Conservation (phyloP, 2,888 invertebrate genomes). For the Rotaria sp. region DNA sequence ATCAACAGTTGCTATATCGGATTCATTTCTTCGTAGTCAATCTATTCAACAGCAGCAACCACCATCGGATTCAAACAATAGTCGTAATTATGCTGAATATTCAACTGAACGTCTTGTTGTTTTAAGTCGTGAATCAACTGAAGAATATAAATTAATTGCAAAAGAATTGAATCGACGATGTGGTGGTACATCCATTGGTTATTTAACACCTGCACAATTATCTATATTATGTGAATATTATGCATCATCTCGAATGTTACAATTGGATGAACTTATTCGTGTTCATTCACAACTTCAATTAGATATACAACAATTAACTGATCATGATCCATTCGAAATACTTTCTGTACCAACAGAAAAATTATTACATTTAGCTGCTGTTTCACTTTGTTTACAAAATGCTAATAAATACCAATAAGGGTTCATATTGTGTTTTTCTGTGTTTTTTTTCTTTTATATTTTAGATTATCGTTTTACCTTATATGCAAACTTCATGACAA, state of each 20-base stretch:
- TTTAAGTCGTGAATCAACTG: neutral
- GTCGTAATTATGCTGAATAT: neutral
- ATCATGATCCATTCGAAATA: slow-evolving; percentile 28
- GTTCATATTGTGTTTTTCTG: neutral
- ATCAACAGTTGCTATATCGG: neutral
- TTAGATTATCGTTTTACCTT: neutral
- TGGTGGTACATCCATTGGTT: slow-evolving; percentile 9
- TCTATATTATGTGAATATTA: slow-evolving; percentile 2
- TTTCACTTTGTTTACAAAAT: neutral
- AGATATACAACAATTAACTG: neutral
- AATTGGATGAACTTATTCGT: neutral
- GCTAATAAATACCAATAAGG: neutral
- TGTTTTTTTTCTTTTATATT: neutral
- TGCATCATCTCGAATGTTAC: neutral
- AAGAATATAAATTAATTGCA: neutral
- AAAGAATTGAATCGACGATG: slow-evolving; percentile 17
- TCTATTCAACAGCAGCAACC: neutral
- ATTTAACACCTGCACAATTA: neutral
- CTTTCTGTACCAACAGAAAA: neutral
- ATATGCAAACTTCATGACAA: neutral
- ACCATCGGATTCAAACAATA: neutral
- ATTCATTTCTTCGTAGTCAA: neutral
- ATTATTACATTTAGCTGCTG: slow-evolving; percentile 29
- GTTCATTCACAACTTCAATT: neutral
- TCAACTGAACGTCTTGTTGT: neutral